Base-by-base conservation (phyloP, 2,113 vertebrate genomes). In the Aegithalos caudatus region DNA sequence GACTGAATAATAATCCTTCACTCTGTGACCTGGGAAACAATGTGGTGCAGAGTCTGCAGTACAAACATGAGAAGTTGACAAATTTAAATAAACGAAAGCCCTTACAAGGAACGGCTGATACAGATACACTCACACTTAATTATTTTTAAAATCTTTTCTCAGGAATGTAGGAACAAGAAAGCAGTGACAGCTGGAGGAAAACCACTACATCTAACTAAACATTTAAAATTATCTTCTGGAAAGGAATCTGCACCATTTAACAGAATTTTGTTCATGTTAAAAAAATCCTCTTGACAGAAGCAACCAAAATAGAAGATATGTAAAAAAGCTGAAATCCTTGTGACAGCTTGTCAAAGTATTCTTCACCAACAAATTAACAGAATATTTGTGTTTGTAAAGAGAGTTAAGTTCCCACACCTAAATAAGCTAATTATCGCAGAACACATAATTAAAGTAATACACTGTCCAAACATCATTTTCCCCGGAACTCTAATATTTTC, bases 81-180 rank as follows among this genome's bases (percentile, higher is more conserved):
- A 70, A 89, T 88, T 95, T 91, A 94, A 95, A 90, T 33, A 92
- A 92, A 86, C 73, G 86, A 94, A 97, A 96, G 45, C 35, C 79
- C 54, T 88, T 85, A 40, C 70, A 90, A 88, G 76, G 83, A 72
- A 72, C 84, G 94, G 67, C 77, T 95, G 51, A 92, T 77, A 60
- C 20, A 94, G 62, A 93, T 4, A 5, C 62, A 91, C 73, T 96
- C 81, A 83, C 47, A 92, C 57, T 96, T 97, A 93, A 95, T 97
- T 96, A 95, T 79, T 95, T 96, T 94, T 87, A 81, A 97, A 96
- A 95, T 70, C 54, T 91, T 95, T 45, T 94, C 82, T 96, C 50
- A 91, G 73, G 50, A 96, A 74, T 88, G 53, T 72, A 88, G 71
- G 80, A 86, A 95, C 77, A 88, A 74, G 87, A 77, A 61, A 95